A percentile compares a stretch with the other conserved stretches of the same genome.
These are phyloP conservation scores for Amblyraja radiata DNA, from an alignment of 2,797 vertebrate genomes.

Conservation along the genomic window DNA sequence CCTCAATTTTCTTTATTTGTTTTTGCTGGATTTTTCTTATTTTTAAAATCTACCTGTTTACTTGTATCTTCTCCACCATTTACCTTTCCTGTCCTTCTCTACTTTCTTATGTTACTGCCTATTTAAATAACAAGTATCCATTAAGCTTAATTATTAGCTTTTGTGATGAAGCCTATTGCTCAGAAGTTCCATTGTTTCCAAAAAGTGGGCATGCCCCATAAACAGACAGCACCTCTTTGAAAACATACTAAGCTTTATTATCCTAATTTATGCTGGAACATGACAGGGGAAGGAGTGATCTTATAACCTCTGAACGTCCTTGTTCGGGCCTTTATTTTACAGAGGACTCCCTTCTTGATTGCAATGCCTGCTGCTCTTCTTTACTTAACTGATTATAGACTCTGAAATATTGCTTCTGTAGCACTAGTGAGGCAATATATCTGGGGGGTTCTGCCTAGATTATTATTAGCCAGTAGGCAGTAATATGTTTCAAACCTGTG, in stretches of 20 bases:
- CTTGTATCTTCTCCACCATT: background rate
- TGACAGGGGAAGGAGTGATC: background rate
- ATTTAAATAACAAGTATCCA: background rate
- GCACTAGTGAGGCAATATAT: background rate
- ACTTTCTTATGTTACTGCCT: background rate
- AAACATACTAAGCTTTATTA: background rate
- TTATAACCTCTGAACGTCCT: background rate
- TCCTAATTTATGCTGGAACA: background rate
- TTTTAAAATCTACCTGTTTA: no score
- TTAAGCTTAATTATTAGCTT: background rate
- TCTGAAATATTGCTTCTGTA: background rate
- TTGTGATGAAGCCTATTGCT: background rate
- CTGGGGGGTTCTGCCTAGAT: background rate
- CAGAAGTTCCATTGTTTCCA: background rate
- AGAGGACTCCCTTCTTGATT: background rate
- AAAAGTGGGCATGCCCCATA: background rate
- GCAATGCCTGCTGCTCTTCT: background rate
- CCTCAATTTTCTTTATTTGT: background rate
- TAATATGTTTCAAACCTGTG: background rate
- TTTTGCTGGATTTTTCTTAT: background rate
- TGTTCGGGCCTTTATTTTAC: no score
- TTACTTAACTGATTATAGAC: background rate
- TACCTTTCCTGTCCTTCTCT: background rate
- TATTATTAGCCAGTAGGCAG: background rate
- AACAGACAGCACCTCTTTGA: no score